Conservation (phyloP, 2,113 vertebrate species). For the Chionodraco myersi region DNA sequence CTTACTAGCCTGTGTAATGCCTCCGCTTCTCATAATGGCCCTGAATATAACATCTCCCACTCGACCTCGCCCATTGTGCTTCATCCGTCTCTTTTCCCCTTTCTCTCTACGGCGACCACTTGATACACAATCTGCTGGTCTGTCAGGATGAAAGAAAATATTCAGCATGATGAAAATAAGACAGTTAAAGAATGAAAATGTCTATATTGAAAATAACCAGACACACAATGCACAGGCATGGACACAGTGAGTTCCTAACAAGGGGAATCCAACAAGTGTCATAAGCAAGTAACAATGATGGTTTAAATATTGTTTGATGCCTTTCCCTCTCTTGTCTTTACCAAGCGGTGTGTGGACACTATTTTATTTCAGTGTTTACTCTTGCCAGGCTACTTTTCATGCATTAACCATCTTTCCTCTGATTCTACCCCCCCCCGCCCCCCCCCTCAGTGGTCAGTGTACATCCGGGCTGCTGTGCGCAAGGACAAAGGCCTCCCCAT, state of each 20-base stretch:
- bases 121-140: not conserved
- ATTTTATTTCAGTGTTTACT: not conserved
- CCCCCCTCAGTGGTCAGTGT: conserved; percentile 93
- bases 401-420: not conserved
- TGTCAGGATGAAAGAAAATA: not conserved
- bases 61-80: conserved; percentile 2
- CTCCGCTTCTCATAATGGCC: conserved; percentile 15
- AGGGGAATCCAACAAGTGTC: not conserved
- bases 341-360: not conserved
- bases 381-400: not conserved
- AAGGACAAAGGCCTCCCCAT: conserved; percentile 99
- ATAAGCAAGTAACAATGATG: not conserved
- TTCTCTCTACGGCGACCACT: not conserved
- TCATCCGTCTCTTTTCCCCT: conserved; percentile 1
- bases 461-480: conserved; percentile 96
- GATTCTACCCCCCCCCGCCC: conserved; percentile 8
- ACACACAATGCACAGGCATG: not conserved
- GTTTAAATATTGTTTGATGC: not conserved
- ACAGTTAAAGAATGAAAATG: not conserved
- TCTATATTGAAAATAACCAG: not conserved
- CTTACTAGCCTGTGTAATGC: conserved; percentile 31
- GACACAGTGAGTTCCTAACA: not conserved
- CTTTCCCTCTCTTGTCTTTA: not conserved
- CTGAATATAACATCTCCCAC: conserved; percentile 43
- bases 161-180: not conserved